These are phyloP conservation scores for Cydia pomonella DNA, from an alignment of 1,140 invertebrate species.

Conservation along the genomic window DNA sequence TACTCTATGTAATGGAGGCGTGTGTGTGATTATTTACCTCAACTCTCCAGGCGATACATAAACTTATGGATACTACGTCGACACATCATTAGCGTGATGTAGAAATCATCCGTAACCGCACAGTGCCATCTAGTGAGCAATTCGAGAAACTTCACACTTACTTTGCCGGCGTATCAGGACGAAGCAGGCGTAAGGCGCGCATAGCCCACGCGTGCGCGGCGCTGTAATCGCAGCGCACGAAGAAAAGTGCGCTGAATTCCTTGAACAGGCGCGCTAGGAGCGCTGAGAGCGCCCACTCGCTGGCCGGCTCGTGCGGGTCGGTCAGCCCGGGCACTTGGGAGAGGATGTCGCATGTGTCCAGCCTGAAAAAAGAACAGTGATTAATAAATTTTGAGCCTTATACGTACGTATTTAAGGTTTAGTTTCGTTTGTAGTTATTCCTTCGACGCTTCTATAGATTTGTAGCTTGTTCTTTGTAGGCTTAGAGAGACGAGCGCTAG, in stretches of 20 bases:
- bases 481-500: no score
- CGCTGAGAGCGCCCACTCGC: constrained; percentile 44
- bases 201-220: constrained; percentile 87
- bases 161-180: constrained; percentile 81
- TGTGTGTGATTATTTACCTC: no score
- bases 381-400: neutral
- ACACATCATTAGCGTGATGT: neutral
- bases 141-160: constrained; percentile 45
- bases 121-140: neutral
- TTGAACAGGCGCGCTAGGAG: constrained; percentile 86
- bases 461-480: neutral
- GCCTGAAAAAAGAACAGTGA: neutral
- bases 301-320: constrained; percentile 36
- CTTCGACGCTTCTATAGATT: neutral
- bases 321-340: neutral
- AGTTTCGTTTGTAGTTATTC: neutral
- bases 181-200: constrained; percentile 85
- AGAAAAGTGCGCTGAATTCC: constrained; percentile 90
- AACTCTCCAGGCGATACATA: no score
- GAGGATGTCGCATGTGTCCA: constrained; percentile 37
- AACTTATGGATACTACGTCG: neutral
- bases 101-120: neutral
- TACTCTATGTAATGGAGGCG: no score
- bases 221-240: constrained; percentile 91
- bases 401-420: neutral